Evolutionary conservation across 1,140 invertebrate genomes (phyloP).

Genomic region (Limonius californicus): DNA sequence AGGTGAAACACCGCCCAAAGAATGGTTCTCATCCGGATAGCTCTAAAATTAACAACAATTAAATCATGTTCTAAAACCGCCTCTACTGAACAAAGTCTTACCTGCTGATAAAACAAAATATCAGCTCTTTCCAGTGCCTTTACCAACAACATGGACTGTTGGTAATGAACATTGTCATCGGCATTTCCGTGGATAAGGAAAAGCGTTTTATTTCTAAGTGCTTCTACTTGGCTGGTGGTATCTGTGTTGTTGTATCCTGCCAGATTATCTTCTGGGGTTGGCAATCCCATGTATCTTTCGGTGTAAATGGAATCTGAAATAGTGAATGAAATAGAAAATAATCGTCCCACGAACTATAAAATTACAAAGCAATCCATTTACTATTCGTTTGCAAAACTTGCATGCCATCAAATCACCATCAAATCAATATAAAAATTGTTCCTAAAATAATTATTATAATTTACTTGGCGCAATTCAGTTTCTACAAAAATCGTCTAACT

Average conservation of each 20-base stretch:
- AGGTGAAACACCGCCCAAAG: conserved; percentile 64
- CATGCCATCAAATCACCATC: too few species aligned
- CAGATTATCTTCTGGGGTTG: conserved; percentile 67
- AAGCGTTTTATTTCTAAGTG: conserved; percentile 73
- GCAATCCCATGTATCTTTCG: conserved; percentile 88
- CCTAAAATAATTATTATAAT: too few species aligned
- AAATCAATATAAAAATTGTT: too few species aligned
- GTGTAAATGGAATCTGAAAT: conserved; percentile 89
- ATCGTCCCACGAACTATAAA: too few species aligned
- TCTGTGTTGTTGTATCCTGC: conserved; percentile 57
- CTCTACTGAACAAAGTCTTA: conserved; percentile 42
- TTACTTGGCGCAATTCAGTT: too few species aligned
- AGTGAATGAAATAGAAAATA: too few species aligned
- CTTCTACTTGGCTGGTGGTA: conserved; percentile 63
- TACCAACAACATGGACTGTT: conserved; percentile 83
- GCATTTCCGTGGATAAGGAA: conserved; percentile 85
- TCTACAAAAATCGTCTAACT: too few species aligned
- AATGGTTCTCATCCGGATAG: conserved; percentile 91
- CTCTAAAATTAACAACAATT: conserved; percentile 59
- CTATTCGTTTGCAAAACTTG: too few species aligned
- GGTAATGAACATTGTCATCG: conserved; percentile 93
- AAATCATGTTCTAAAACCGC: neutral
- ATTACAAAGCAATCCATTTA: too few species aligned
- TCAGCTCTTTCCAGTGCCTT: conserved; percentile 73
- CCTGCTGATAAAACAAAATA: conserved; percentile 83